Percentiles rank a stretch among this genome's conserved stretches.
Evolutionary conservation across 2,888 invertebrate species (phyloP).

Genomic region (Nymphalis urticae): DNA sequence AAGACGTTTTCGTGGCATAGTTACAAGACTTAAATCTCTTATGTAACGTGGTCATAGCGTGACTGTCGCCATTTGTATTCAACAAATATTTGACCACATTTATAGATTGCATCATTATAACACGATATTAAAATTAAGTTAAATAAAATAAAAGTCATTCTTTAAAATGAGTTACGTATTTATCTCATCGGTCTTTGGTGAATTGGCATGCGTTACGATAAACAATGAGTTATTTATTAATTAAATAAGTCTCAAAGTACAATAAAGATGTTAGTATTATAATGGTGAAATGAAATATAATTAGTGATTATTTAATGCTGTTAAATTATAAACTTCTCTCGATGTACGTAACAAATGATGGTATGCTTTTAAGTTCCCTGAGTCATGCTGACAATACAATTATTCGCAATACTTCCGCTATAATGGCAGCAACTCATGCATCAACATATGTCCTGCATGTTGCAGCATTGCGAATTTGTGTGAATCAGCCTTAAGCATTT

Average conservation of each 20-base stretch:
- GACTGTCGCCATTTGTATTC: slow-evolving; percentile 32
- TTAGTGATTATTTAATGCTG: background rate
- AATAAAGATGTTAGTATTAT: background rate
- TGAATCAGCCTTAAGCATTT: slow-evolving; percentile 20
- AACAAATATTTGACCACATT: slow-evolving; percentile 41
- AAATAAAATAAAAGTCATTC: slow-evolving; percentile 6
- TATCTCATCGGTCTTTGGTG: slow-evolving; percentile 26
- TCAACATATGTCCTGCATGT: slow-evolving; percentile 28
- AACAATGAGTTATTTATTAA: background rate
- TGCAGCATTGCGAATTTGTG: slow-evolving; percentile 22
- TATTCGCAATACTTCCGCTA: slow-evolving; percentile 22
- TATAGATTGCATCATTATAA: slow-evolving; percentile 38
- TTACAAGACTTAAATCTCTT: slow-evolving; percentile 30
- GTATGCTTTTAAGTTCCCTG: background rate
- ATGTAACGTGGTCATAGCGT: slow-evolving; percentile 34
- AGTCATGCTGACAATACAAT: slow-evolving; percentile 16
- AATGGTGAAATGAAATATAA: background rate
- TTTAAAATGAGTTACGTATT: background rate
- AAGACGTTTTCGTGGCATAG: slow-evolving; percentile 27
- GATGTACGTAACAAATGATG: background rate
- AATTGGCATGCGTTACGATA: slow-evolving; percentile 1
- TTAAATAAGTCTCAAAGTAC: background rate
- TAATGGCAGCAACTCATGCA: slow-evolving; percentile 14
- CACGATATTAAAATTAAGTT: slow-evolving; percentile 33
- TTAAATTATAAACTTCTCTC: too few relatives aligned